Base-by-base conservation (phyloP, 2,888 invertebrate species). In the Buathra laborator region DNA sequence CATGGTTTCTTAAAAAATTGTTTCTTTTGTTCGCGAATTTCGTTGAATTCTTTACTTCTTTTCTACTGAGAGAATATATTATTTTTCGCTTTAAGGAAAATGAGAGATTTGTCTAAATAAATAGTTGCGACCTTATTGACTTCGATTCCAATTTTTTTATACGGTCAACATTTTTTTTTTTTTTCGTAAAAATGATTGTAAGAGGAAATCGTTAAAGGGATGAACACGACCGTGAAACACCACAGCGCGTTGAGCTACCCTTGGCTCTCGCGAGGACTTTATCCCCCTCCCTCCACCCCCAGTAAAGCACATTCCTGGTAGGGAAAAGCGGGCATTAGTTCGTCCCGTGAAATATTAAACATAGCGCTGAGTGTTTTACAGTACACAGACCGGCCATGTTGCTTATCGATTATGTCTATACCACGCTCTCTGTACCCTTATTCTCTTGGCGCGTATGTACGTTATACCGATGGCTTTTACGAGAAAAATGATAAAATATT, bases 291-390 rank as follows among this genome's bases (percentile, higher is more conserved):
- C 9, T 48, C 56, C 79, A 51, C 66, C 70, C 84, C 62, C 56
- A 9, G 79, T 59, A 86, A 75, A 84, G 83, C 71, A 75, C 68
- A 70, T 59, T 67, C 76, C 46, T 37, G 67, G 44, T 24, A n/a
- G 86, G 86, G 86, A 80, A 86, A 84, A 86, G 85, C 78, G 86
- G 85, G 85, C 88, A 89, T 87, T 90, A 90, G 87, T 89, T 88
- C 86, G 87, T 86, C 84, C 87, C 86, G 83, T 91, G 91, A 89
- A 92, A 92, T 92, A 92, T 92, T 92, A 91, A 92, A 89, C 87
- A 88, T 88, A 82, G 86, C 83, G 87, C 83, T 89, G 90, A 90
- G 90, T 89, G 90, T 92, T 92, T 92, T 91, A 91, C 90, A 88
- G 83, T 83, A 86, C 87, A 85, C 88, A 87, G 88, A 84, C 87